These are phyloP conservation scores for Umimayanthus kanabou DNA, from an alignment of 92 coral and sea anemone species.

Conservation along the genomic window DNA sequence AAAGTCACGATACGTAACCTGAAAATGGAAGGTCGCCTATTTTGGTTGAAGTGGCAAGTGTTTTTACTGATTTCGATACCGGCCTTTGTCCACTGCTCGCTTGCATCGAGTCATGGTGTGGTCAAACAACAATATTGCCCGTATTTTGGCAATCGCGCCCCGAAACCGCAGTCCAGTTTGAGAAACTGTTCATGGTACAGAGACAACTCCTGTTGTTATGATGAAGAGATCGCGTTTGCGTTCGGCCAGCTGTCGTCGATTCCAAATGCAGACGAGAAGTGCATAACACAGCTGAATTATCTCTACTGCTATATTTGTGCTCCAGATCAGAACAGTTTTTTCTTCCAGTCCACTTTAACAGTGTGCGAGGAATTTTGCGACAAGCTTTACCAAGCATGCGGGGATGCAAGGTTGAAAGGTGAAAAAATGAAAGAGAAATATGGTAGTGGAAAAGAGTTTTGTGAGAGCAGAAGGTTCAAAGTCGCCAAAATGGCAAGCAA, in stretches of 20 bases:
- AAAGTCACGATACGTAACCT: conserved; percentile 41
- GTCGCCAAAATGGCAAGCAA: conserved; percentile 52
- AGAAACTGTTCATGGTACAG: conserved; percentile 92
- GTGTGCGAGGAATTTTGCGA: conserved; percentile 94
- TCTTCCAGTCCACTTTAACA: conserved; percentile 71
- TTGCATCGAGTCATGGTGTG: not conserved
- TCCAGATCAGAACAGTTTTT: conserved; percentile 91
- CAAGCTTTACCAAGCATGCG: conserved; percentile 72
- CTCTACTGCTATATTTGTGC: conserved; percentile 96
- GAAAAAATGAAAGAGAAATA: conserved; percentile 57
- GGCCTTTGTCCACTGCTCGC: not conserved
- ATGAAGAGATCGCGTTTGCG: conserved; percentile 80
- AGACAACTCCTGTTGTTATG: conserved; percentile 88
- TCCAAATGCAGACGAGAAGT: conserved; percentile 67
- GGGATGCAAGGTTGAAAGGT: conserved; percentile 75
- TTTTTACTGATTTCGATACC: not conserved
- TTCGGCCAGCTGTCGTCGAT: conserved; percentile 77
- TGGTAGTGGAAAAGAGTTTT: conserved; percentile 75
- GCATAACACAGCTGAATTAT: conserved; percentile 69
- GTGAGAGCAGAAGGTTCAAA: conserved; percentile 77
- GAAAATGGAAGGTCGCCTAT: conserved; percentile 11
- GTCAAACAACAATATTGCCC: conserved; percentile 78
- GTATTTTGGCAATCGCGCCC: conserved; percentile 92
- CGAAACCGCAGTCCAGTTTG: conserved; percentile 77
- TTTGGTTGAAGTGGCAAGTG: not conserved